A percentile compares a stretch with the other conserved stretches of the same genome.
phyloP scores from a whole-genome alignment of 2,888 invertebrate genomes.

The Apodemia mormo region DNA sequence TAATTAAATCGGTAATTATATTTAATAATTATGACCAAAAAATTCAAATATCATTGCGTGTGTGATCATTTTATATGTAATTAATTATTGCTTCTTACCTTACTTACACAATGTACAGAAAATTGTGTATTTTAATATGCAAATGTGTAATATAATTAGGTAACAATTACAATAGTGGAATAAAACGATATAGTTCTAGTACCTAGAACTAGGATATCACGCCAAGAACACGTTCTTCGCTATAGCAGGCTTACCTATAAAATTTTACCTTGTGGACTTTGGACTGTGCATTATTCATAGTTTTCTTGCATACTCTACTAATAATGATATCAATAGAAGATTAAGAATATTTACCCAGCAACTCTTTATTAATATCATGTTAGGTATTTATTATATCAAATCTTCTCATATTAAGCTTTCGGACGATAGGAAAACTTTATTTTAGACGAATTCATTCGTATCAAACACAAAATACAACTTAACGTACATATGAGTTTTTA shows the following conservation, averaged over 20 bases:
- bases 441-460: too few relatives aligned
- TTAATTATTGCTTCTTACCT: background rate
- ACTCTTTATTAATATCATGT: background rate
- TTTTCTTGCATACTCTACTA: constrained; percentile 47
- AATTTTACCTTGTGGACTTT: constrained; percentile 75
- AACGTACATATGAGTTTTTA: too few relatives aligned
- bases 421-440: too few relatives aligned
- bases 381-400: too few relatives aligned
- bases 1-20: too few relatives aligned
- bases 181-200: background rate
- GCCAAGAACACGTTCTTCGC: constrained; percentile 55
- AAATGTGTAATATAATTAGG: too few relatives aligned
- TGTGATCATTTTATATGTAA: background rate
- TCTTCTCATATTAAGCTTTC: too few relatives aligned
- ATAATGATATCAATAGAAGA: constrained; percentile 20
- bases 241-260: constrained; percentile 48
- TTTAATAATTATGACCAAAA: too few relatives aligned
- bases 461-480: too few relatives aligned
- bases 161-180: too few relatives aligned
- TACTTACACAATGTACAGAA: too few relatives aligned
- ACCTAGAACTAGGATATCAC: constrained; percentile 12
- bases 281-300: constrained; percentile 69
- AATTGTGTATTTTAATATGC: too few relatives aligned
- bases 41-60: background rate
- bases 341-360: background rate